Percentiles rank a stretch among this genome's conserved stretches.
These are phyloP conservation scores for Diabrotica undecimpunctata DNA, from an alignment of 1,140 invertebrate genomes.

Conservation along the genomic window DNA sequence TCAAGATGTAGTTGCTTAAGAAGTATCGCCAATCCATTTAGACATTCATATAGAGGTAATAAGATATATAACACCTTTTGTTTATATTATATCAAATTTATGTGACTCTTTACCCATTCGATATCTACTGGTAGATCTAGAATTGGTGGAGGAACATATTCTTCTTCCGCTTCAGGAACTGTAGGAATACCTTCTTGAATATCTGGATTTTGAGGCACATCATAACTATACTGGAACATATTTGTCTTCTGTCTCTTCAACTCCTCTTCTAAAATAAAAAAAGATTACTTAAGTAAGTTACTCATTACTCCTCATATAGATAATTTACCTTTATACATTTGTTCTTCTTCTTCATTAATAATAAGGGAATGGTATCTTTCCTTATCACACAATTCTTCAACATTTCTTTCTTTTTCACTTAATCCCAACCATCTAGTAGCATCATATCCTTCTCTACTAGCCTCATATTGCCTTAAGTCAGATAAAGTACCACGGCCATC, in stretches of 20 bases:
- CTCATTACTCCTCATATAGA: conserved; percentile 6
- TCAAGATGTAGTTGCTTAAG: no score
- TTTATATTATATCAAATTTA: no score
- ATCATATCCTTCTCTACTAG: conserved; percentile 68
- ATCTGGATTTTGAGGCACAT: conserved; percentile 51
- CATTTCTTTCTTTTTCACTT: conserved; percentile 72
- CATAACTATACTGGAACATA: conserved; percentile 65
- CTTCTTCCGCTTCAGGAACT: conserved; percentile 62
- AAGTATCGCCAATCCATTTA: no score
- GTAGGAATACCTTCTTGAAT: conserved; percentile 30
- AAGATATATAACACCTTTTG: no score
- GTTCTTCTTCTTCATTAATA: conserved; percentile 81
- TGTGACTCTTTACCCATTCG: conserved; percentile 59
- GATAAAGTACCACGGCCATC: conserved; percentile 87
- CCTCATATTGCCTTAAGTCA: conserved; percentile 70
- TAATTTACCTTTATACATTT: conserved; percentile 71
- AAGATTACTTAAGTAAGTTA: not conserved
- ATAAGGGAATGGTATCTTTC: conserved; percentile 85
- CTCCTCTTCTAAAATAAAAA: conserved; percentile 73
- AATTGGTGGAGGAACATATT: conserved; percentile 65
- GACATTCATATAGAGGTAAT: no score
- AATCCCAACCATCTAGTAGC: conserved; percentile 63
- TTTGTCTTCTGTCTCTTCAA: conserved; percentile 73
- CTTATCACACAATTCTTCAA: conserved; percentile 85
- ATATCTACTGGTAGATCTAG: conserved; percentile 72